Evolutionary conservation across 2,888 invertebrate species (phyloP), one percentile per base, ranked within the genome.

Genomic region (Alviniconcha strummeri): DNA sequence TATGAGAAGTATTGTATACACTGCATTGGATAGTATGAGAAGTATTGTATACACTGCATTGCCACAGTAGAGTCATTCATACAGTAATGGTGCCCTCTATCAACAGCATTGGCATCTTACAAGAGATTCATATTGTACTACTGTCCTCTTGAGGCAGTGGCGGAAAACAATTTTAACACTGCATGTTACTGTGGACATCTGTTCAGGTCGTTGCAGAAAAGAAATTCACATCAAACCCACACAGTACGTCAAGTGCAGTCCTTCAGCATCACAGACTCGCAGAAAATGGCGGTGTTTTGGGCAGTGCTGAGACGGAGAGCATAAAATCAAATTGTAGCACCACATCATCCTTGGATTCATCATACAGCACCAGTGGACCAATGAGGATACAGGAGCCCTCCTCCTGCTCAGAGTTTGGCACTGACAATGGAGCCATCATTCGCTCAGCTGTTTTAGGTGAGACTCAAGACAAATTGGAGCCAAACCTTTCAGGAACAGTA

Each of bases 381-480:
- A 55, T 83, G 57, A 57, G 54, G 6, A 75, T 86, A 7, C 67
- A 84, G n/a, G 82, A 79, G 52, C 52, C 86, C 6, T 84, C 86
- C 3, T 84, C 87, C 15, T 87, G 88, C 54, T 84, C 85, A 8
- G 85, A 85, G 36, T 88, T 88, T 83, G 90, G 90, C 8, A 87
- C 87, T 52, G 93, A 93, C 85, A 92, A 92, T 86, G 91, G 90
- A n/a, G 92, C 92, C 36, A 76, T 92, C 6, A 90, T 89, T 7
- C 87, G 91, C 56, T 87, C 89, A 56, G 88, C 90, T 13, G 86
- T 92, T 55, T 84, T 92, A 84, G 92, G 92, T 92, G 79, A 82
- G 88, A 8, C 8, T 11, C 60, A 4, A 60, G 13, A 36, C 36
- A 36, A 36, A 36, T 36, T 36, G 36, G 36, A 36, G 36, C 36